Percentiles rank a stretch among this genome's conserved stretches.
Evolutionary conservation across 2,113 vertebrate genomes (phyloP).

Genomic region (Trachemys scripta): DNA sequence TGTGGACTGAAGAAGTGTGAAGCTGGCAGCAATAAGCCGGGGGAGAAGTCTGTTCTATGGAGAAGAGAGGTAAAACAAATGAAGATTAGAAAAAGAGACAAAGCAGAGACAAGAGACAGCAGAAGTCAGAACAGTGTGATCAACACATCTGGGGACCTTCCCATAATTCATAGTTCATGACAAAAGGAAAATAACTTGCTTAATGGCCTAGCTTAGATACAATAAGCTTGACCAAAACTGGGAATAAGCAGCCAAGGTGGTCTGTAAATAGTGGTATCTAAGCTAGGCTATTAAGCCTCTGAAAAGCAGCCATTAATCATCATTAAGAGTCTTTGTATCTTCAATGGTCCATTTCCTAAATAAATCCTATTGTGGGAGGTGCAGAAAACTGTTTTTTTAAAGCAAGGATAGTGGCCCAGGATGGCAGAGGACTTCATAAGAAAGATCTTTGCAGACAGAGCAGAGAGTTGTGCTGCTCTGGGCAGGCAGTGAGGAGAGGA

Average conservation of each 20-base stretch:
- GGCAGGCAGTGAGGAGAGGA: neutral
- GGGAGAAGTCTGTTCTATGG: neutral
- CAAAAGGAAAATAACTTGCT: neutral
- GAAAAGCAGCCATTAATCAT: neutral
- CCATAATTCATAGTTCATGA: neutral
- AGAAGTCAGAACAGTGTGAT: neutral
- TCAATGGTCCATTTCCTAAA: neutral
- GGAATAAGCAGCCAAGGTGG: neutral
- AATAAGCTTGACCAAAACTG: neutral
- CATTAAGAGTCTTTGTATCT: neutral
- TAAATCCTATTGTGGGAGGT: neutral
- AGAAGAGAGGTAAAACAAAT: neutral
- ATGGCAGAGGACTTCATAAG: neutral
- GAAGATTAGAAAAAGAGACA: neutral
- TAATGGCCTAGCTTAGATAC: neutral
- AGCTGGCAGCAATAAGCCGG: neutral
- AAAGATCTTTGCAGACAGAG: neutral
- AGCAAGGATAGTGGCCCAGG: neutral
- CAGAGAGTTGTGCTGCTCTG: neutral
- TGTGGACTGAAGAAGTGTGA: neutral
- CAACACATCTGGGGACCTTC: neutral
- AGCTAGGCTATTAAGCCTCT: neutral
- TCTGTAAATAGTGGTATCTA: neutral
- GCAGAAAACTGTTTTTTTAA: conserved; percentile 8
- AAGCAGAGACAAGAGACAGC: neutral